Evolutionary conservation across 2,113 vertebrate genomes (phyloP).

Genomic region (Melanerpes formicivorus): DNA sequence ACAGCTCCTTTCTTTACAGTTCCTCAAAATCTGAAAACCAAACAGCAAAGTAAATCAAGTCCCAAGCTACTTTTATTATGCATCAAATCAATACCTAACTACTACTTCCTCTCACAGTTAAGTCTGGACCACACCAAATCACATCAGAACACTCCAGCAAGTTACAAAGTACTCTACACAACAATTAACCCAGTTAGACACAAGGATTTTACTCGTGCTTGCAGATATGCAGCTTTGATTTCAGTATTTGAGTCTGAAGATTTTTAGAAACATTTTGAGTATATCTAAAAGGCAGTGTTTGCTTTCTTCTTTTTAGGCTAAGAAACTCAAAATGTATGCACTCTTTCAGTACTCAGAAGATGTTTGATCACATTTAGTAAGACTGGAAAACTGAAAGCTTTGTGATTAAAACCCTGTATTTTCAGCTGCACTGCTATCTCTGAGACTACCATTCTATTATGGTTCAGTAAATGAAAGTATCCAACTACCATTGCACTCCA

Average conservation of each 20-base stretch:
- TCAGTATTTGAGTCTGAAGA: neutral
- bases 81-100: neutral
- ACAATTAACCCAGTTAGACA: neutral
- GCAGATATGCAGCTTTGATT: neutral
- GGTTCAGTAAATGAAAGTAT: neutral
- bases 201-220: neutral
- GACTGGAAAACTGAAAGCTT: neutral
- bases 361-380: neutral
- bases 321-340: neutral
- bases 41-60: neutral
- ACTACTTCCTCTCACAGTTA: neutral
- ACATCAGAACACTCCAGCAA: neutral
- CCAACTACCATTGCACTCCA: neutral
- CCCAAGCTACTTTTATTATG: neutral
- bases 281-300: neutral
- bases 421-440: neutral
- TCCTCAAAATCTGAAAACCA: neutral
- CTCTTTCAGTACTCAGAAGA: neutral
- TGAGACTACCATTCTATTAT: neutral
- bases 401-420: neutral
- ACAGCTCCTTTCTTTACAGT: neutral
- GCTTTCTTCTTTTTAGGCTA: neutral
- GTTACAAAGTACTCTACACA: neutral
- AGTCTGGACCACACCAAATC: neutral
- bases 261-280: neutral